Conservation (phyloP, 2,888 invertebrate species). For the Bursaphelenchus okinawaensis region DNA sequence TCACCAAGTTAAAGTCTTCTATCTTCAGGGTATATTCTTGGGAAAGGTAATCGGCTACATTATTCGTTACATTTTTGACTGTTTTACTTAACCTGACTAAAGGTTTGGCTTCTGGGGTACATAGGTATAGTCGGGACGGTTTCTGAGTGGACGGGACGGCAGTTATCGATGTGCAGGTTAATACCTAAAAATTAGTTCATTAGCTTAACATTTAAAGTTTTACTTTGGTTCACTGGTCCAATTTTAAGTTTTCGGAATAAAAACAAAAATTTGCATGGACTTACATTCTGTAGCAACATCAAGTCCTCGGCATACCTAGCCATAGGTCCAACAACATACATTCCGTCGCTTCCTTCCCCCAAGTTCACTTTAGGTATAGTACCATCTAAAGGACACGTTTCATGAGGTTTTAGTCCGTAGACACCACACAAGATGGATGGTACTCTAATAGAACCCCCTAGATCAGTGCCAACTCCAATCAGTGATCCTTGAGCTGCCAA, state of each 20-base stretch:
- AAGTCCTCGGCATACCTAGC: slow-evolving; percentile 17
- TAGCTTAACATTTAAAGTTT: too few species aligned
- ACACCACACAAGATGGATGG: slow-evolving; percentile 63
- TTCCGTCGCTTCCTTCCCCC: not conserved
- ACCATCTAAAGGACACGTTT: not conserved
- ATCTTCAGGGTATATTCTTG: not conserved
- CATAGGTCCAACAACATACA: slow-evolving; percentile 12
- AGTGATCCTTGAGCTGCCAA: slow-evolving; percentile 75
- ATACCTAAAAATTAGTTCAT: not conserved
- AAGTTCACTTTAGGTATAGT: not conserved
- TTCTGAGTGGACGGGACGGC: not conserved
- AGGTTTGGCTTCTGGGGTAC: not conserved
- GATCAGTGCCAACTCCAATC: slow-evolving; percentile 66
- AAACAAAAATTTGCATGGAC: too few species aligned
- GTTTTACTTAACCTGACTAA: not conserved
- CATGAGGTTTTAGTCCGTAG: slow-evolving; percentile 15
- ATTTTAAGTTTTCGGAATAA: too few species aligned
- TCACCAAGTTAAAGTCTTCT: not conserved
- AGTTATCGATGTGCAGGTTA: not conserved
- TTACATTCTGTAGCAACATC: not conserved
- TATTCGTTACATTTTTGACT: not conserved
- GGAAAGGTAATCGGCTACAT: not conserved
- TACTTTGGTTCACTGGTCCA: too few species aligned
- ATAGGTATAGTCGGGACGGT: not conserved
- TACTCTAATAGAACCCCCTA: slow-evolving; percentile 88